Evolutionary conservation across 2,888 invertebrate genomes (phyloP).

Genomic region (Ephialtes manifestator): DNA sequence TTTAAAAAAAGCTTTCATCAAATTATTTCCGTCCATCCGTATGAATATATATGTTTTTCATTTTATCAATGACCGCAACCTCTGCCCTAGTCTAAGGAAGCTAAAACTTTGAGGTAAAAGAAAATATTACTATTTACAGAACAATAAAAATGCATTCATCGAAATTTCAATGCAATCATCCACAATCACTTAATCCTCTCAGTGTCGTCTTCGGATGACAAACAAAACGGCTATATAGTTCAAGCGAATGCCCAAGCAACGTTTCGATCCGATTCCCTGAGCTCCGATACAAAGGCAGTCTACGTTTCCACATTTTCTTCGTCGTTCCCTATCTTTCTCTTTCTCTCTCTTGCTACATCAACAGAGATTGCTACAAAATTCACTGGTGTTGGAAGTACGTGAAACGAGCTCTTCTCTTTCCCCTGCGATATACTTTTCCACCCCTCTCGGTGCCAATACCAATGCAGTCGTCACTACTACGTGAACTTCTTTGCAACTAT

Average conservation of each 20-base stretch:
- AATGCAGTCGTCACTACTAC: constrained; percentile 20
- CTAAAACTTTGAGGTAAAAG: background rate
- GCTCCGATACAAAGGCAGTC: constrained; percentile 26
- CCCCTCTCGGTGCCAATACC: constrained; percentile 28
- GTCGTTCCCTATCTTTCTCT: constrained; percentile 42
- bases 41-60: no score
- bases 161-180: constrained; percentile 6
- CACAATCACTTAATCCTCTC: constrained; percentile 11
- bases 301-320: constrained; percentile 26
- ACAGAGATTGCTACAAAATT: constrained; percentile 53
- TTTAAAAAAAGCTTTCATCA: no score
- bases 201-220: constrained; percentile 1
- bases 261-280: constrained; percentile 21
- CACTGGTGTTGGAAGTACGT: constrained; percentile 54
- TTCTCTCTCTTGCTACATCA: constrained; percentile 47
- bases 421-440: constrained; percentile 51
- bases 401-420: constrained; percentile 50
- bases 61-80: no score
- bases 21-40: no score
- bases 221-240: constrained; percentile 5
- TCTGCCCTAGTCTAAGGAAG: no score
- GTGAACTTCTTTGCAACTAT: background rate
- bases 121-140: background rate
- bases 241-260: constrained; percentile 5
- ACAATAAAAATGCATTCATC: background rate